Evolutionary conservation across 37 sponge, comb jelly and placozoan species (phyloP), one percentile per base, ranked within the genome.

Genomic region (Agelas oroides): DNA sequence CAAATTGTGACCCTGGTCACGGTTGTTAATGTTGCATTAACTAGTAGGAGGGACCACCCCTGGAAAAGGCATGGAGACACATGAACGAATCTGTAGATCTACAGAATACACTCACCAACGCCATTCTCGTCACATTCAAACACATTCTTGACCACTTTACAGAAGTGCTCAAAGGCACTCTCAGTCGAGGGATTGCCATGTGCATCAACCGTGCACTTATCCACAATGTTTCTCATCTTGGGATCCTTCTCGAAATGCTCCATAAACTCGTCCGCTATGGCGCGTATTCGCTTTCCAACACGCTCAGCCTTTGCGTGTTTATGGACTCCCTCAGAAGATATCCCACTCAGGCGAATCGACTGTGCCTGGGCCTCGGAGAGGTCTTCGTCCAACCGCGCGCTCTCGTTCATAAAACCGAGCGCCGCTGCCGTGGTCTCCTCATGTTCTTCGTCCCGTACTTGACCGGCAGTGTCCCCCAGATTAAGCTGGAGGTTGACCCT

Each of bases 41-140:
- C n/a, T n/a, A n/a, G n/a, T n/a, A n/a, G n/a, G n/a, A n/a, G n/a
- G n/a, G n/a, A n/a, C n/a, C n/a, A n/a, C n/a, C n/a, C n/a, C n/a
- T n/a, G n/a, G n/a, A n/a, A n/a, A n/a, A n/a, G n/a, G n/a, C n/a
- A n/a, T n/a, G n/a, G n/a, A n/a, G n/a, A n/a, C n/a, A n/a, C n/a
- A n/a, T n/a, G n/a, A n/a, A n/a, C n/a, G n/a, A n/a, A n/a, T n/a
- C n/a, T n/a, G n/a, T n/a, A n/a, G n/a, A n/a, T n/a, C n/a, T n/a
- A n/a, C n/a, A n/a, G n/a, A n/a, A n/a, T n/a, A n/a, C n/a, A n/a
- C n/a, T n/a, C n/a, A n/a, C n/a, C n/a, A n/a, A n/a, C n/a, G n/a
- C n/a, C n/a, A n/a, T n/a, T n/a, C n/a, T 78, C 84, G 33, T 89
- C 84, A 78, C 84, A 83, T 55, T 89, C 89, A 89, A 89, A 89